Evolutionary conservation across 2,797 vertebrate species (phyloP), one percentile per base, ranked within the genome.

Genomic region (Halcyon badia): DNA sequence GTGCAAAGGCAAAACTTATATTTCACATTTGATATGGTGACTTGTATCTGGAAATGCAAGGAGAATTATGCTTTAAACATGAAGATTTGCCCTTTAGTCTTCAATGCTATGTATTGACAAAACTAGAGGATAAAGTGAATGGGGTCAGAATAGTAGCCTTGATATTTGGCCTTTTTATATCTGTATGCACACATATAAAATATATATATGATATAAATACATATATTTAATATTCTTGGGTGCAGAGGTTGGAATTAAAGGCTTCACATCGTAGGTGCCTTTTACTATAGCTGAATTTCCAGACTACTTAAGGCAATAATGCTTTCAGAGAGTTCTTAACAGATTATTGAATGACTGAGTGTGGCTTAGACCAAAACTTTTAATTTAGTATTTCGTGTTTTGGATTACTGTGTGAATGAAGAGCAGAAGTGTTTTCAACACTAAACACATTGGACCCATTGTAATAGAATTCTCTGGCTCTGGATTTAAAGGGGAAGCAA

Each of bases 131-230:
- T 10, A 6, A 39, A 54, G 52, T 54, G 52, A 30, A 54, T 31
- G 56, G 0, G 0, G 39, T 46, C 21, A 24, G 33, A 70, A 28
- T 41, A 58, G n/a, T 37, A 78, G 18, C 33, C 15, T 42, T 71
- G 48, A 64, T 10, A 37, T 85, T 84, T 57, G 8, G 5, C 31
- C 10, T 41, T 52, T 46, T 31, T 65, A 16, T 54, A 26, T 57
- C 24, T 65, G 5, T 42, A 21, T 12, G 6, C 1, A 5, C 6
- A 46, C 13, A 24, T 2, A 21, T 4, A 51, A 28, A 11, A 61
- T 15, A n/a, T 44, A 20, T 24, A 22, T 24, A 14, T 48, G 37
- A 14, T 48, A 57, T n/a, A 25, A n/a, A 41, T 52, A 28, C 4
- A 44, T 54, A 19, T 41, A 35, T 77, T 58, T 35, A 44, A 37